Conservation (phyloP, 2,113 vertebrate species). For the Rhabdomys dilectus region DNA sequence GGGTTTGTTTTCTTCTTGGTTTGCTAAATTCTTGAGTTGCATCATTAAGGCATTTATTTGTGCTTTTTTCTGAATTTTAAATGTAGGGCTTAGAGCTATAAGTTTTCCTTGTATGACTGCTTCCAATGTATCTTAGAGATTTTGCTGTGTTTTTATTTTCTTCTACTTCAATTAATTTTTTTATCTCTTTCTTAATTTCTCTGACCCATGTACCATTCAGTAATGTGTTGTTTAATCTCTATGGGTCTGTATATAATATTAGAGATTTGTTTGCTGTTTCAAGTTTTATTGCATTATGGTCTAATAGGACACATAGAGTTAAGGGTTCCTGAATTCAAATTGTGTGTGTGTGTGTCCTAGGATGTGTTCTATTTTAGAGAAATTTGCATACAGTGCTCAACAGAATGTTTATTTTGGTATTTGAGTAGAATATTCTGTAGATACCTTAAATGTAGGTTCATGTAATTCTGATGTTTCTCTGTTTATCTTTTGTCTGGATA, state of each 20-base stretch:
- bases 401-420: not conserved
- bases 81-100: not conserved
- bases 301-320: not conserved
- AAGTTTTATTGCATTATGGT: not conserved
- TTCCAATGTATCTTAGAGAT: not conserved
- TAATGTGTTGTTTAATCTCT: not conserved
- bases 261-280: not conserved
- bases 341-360: not conserved
- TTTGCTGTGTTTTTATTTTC: not conserved
- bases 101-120: not conserved
- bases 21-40: not conserved
- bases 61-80: not conserved
- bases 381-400: not conserved
- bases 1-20: not conserved
- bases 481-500: not conserved
- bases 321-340: not conserved
- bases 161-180: not conserved
- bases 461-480: not conserved
- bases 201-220: not conserved
- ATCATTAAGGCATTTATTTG: not conserved
- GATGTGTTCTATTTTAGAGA: not conserved
- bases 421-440: not conserved
- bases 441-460: not conserved
- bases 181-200: not conserved
- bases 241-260: not conserved